A percentile compares a stretch with the other conserved stretches of the same genome.
Conservation (phyloP, 1,140 invertebrate genomes). For the Megalonaias nervosa region DNA sequence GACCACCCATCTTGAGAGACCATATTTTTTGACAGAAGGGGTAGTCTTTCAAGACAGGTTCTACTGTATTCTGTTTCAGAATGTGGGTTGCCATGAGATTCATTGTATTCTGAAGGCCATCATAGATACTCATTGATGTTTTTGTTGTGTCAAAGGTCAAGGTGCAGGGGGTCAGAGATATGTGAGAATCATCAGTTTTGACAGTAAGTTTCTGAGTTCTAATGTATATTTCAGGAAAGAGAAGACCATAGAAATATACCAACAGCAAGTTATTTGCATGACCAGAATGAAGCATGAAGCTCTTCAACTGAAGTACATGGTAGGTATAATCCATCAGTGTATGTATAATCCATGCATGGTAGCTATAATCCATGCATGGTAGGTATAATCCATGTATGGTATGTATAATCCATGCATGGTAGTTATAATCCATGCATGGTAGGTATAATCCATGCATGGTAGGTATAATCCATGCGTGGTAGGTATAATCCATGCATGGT, state of each 20-base stretch:
- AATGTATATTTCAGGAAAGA: constrained; percentile 31
- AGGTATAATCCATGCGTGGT: constrained; percentile 8
- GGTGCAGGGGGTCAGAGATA: too few relatives aligned
- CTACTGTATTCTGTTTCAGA: too few relatives aligned
- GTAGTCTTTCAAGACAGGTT: too few relatives aligned
- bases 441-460: constrained; percentile 8
- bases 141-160: too few relatives aligned
- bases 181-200: too few relatives aligned
- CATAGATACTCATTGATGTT: too few relatives aligned
- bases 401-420: not conserved
- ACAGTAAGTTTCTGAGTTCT: too few relatives aligned
- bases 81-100: too few relatives aligned
- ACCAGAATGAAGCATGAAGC: constrained; percentile 38
- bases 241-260: constrained; percentile 35
- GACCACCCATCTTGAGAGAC: too few relatives aligned
- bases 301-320: constrained; percentile 32
- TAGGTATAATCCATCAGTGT: constrained; percentile 3
- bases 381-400: not conserved
- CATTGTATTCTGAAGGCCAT: too few relatives aligned
- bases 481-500: constrained; percentile 8
- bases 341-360: not conserved
- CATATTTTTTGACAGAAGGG: too few relatives aligned
- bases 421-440: constrained; percentile 10
- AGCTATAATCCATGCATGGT: not conserved
- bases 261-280: constrained; percentile 37